These are phyloP conservation scores for Smutsia gigantea DNA, from an alignment of 2,797 vertebrate genomes.

Conservation along the genomic window DNA sequence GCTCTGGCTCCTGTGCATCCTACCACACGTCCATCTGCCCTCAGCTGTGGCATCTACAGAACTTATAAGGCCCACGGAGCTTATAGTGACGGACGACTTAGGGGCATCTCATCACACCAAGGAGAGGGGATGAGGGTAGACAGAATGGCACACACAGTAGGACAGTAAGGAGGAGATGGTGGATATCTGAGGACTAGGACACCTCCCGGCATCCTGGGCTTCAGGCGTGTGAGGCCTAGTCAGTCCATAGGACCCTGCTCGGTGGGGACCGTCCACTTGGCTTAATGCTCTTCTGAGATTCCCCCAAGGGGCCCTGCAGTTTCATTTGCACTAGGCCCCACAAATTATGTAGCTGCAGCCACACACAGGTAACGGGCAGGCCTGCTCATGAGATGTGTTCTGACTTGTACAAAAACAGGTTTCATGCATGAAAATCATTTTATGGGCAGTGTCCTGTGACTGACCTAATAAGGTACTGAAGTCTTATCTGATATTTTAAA, in stretches of 20 bases:
- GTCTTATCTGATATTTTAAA: constrained; percentile 12
- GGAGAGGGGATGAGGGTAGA: background rate
- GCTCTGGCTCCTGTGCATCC: background rate
- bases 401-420: background rate
- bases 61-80: background rate
- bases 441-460: background rate
- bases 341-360: background rate
- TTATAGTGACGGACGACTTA: background rate
- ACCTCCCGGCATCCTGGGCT: background rate
- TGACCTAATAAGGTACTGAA: background rate
- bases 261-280: background rate
- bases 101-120: background rate
- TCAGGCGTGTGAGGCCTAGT: background rate
- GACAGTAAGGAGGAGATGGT: background rate
- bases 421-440: background rate
- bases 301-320: background rate
- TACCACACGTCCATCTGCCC: background rate
- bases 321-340: background rate
- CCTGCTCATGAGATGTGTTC: background rate
- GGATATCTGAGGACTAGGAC: background rate
- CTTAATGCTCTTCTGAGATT: background rate
- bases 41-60: background rate
- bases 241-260: background rate
- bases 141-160: background rate
- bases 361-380: background rate